phyloP scores from a whole-genome alignment of 1,140 invertebrate genomes.

The Drosophila quadrilineata region DNA sequence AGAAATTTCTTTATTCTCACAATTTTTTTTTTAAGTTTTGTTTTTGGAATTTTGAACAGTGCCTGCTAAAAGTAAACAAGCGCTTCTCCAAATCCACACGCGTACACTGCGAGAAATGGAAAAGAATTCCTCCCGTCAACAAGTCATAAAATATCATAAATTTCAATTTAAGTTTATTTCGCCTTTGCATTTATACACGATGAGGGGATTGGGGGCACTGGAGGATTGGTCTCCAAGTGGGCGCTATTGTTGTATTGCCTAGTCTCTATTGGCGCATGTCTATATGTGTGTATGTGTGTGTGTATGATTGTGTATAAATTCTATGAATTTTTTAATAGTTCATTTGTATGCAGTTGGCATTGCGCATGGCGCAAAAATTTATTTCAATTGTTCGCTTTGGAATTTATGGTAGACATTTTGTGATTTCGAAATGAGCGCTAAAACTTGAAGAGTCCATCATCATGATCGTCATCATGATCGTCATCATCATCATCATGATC shows the following conservation, averaged over 20 bases:
- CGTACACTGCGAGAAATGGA: slow-evolving; percentile 13
- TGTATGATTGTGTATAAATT: slow-evolving; percentile 66
- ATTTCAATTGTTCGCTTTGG: slow-evolving; percentile 80
- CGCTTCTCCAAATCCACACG: slow-evolving; percentile 23
- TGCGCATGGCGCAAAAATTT: slow-evolving; percentile 78
- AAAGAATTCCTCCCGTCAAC: slow-evolving; percentile 61
- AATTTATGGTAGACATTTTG: slow-evolving; percentile 79
- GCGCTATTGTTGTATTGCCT: slow-evolving; percentile 46
- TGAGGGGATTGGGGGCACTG: background rate
- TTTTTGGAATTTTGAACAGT: slow-evolving; percentile 39
- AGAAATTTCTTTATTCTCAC: slow-evolving; percentile 27
- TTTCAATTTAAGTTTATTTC: slow-evolving; percentile 79
- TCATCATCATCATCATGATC: background rate
- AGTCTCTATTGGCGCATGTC: background rate
- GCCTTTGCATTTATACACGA: slow-evolving; percentile 44
- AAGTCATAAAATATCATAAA: slow-evolving; percentile 80
- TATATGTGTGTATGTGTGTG: slow-evolving; percentile 19
- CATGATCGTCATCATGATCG: slow-evolving; percentile 1
- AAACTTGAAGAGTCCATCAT: slow-evolving; percentile 27
- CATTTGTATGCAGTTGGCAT: slow-evolving; percentile 75
- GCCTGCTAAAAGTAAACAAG: slow-evolving; percentile 36
- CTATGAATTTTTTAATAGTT: slow-evolving; percentile 80
- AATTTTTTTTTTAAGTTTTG: slow-evolving; percentile 17
- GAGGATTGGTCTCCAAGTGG: slow-evolving; percentile 39
- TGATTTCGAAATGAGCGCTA: slow-evolving; percentile 73